Evolutionary conservation across 35 echinoderm and acorn worm species (phyloP).

Genomic region (Heliocidaris erythrogramma): DNA sequence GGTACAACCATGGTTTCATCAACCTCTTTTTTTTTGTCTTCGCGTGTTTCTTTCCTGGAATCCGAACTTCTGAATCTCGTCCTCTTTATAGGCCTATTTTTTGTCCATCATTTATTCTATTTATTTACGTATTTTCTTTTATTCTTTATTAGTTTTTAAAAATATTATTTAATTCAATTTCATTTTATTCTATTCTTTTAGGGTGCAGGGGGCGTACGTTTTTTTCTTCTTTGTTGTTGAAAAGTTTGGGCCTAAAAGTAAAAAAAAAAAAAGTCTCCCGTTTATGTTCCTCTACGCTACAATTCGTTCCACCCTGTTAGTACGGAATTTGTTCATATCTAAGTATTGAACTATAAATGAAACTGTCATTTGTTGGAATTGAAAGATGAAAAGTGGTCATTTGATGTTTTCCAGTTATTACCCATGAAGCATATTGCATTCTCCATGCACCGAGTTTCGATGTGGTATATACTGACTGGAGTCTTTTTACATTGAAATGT

Average conservation of each 20-base stretch:
- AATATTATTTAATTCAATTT: too few species aligned
- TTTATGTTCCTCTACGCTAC: too few species aligned
- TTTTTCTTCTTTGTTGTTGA: too few species aligned
- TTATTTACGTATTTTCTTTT: too few species aligned
- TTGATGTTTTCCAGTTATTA: not conserved
- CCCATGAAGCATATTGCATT: not conserved
- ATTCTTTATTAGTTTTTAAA: not conserved
- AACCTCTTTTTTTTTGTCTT: not conserved
- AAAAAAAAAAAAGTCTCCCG: too few species aligned
- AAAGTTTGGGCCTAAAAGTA: too few species aligned
- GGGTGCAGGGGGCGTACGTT: too few species aligned
- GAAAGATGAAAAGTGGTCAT: constrained; percentile 3
- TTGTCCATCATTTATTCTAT: not conserved
- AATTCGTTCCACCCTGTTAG: not conserved
- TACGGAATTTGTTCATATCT: not conserved
- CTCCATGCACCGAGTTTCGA: not conserved
- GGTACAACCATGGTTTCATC: too few species aligned
- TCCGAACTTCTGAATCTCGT: too few species aligned
- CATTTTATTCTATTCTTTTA: too few species aligned
- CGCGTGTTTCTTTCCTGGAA: too few species aligned
- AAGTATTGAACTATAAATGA: not conserved
- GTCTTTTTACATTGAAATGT: not conserved
- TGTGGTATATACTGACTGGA: not conserved
- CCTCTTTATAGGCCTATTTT: too few species aligned
- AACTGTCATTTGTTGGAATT: not conserved